A percentile compares a stretch with the other conserved stretches of the same genome.
Conservation (phyloP, 2,888 invertebrate genomes). For the Oasisia sp. region DNA sequence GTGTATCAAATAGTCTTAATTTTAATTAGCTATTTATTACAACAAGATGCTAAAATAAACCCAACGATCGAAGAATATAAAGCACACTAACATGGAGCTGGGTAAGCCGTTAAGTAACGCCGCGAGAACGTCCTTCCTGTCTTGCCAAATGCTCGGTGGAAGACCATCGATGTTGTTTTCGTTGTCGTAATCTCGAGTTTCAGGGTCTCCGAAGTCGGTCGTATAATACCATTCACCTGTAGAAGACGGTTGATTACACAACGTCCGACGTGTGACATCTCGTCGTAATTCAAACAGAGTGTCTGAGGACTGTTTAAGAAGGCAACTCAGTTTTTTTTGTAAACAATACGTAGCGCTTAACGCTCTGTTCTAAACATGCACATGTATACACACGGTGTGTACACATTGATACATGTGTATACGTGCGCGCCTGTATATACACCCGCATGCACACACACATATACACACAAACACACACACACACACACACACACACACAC, state of each 20-base stretch:
- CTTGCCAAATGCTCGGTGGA: conserved; percentile 20
- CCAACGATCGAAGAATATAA: background rate
- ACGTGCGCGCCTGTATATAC: background rate
- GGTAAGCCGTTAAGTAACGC: conserved; percentile 24
- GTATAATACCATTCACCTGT: conserved; percentile 37
- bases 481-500: too few relatives aligned
- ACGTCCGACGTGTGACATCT: too few relatives aligned
- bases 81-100: conserved; percentile 22
- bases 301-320: too few relatives aligned
- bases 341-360: too few relatives aligned
- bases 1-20: too few relatives aligned
- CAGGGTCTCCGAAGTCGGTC: conserved; percentile 30
- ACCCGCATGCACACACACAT: too few relatives aligned
- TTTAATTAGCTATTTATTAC: background rate
- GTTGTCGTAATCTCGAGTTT: background rate
- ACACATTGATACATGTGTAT: background rate
- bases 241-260: background rate
- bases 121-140: conserved; percentile 25
- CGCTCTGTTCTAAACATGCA: background rate
- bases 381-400: background rate
- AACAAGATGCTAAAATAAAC: background rate
- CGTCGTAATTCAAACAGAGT: too few relatives aligned
- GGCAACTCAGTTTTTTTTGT: too few relatives aligned
- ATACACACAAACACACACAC: too few relatives aligned
- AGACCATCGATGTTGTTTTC: background rate